Conservation (phyloP, 1,140 invertebrate genomes). For the Drosophila littoralis region DNA sequence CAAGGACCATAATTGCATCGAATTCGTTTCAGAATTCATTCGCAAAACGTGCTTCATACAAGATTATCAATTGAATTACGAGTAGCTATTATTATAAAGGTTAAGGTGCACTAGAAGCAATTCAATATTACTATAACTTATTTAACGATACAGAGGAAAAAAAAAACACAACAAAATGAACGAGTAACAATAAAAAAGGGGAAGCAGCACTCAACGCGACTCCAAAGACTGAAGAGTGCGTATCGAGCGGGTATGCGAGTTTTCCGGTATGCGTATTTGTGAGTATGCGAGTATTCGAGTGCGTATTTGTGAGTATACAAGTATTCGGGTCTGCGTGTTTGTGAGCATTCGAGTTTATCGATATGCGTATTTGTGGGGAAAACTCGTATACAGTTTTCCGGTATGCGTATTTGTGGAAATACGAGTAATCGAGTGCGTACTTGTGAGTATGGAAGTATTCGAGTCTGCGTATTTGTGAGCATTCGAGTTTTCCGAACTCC, state of each 20-base stretch:
- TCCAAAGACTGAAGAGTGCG: constrained; percentile 12
- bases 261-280: constrained; percentile 1
- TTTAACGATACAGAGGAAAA: constrained; percentile 6
- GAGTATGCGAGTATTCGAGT: too few species aligned
- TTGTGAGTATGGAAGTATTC: too few species aligned
- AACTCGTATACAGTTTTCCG: not conserved
- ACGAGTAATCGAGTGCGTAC: too few species aligned
- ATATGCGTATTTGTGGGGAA: not conserved
- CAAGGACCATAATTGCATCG: not conserved
- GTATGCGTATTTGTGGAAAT: constrained; percentile 28
- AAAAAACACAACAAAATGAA: constrained; percentile 41
- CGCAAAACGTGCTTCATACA: constrained; percentile 30
- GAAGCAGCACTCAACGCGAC: constrained; percentile 32
- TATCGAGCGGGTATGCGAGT: constrained; percentile 23
- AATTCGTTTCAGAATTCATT: not conserved
- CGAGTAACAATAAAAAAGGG: constrained; percentile 12
- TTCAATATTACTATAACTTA: constrained; percentile 20
- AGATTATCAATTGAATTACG: constrained; percentile 17
- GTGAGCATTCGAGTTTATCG: constrained; percentile 21
- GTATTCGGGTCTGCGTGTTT: constrained; percentile 13
- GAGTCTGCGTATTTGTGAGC: constrained; percentile 5
- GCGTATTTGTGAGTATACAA: constrained; percentile 31
- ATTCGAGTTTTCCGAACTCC: too few species aligned
- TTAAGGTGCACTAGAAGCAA: constrained; percentile 34
- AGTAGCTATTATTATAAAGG: constrained; percentile 5